Evolutionary conservation across 2,113 vertebrate genomes (phyloP), one percentile per base, ranked within the genome.

Genomic region (Pluvianellus socialis): DNA sequence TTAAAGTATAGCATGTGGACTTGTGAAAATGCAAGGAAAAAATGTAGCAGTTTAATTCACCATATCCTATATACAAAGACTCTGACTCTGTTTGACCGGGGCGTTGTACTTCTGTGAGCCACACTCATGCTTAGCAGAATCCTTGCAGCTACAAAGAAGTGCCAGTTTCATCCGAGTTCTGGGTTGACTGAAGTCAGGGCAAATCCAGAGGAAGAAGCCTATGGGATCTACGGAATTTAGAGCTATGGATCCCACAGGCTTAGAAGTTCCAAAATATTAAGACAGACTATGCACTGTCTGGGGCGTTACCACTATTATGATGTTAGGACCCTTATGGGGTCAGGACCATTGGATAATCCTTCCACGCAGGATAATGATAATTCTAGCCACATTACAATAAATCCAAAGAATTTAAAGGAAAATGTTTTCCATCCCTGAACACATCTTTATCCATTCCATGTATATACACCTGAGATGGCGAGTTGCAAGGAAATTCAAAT

Each of bases 21-120:
- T 88, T 71, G 68, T 90, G 82, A 96, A 95, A 91, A 97, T 56
- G 92, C 49, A 90, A 80, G 75, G 32, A 32, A 74, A 90, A 96
- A 84, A 74, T 0, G 4, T 5, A 92, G 85, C 68, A 59, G 58
- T 89, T 97, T 92, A 49, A 94, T 90, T 73, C 77, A 90, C 44
- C 75, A 67, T 56, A 23, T 77, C 61, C 27, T 62, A 96, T 83
- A 81, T 33, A 79, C 12, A 88, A 94, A 96, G 96, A 85, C 82
- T 77, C 85, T 89, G 84, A 92, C 91, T 83, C 56, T 94, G 84
- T 80, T 67, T 92, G 80, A 95, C 92, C 0, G 4, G 20, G 87
- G 72, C 68, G 35, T 47, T 68, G 58, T 38, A 44, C 15, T 73
- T 50, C 79, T 35, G 21, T 2, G 3, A 50, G 75, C 35, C 0